Base-by-base conservation (phyloP, 2,888 invertebrate genomes). In the Dryomyza anilis region DNA sequence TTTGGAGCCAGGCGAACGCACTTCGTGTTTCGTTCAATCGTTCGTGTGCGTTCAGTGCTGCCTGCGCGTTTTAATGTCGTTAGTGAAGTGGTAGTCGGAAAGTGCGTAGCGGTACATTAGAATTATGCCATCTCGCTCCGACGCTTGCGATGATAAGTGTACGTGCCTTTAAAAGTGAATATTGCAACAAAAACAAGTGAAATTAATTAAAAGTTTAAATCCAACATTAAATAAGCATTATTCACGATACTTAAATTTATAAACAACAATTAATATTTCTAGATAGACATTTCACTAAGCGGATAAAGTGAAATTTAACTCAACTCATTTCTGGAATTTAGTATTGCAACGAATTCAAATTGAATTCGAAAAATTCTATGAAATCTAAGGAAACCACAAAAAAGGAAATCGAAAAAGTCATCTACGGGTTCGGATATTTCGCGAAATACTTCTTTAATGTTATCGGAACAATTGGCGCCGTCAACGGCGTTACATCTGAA, bases 401-500 rank as follows among this genome's bases (percentile, higher is more conserved):
- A n/a, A n/a, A n/a, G n/a, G n/a, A n/a, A n/a, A n/a, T n/a, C n/a
- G n/a, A n/a, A n/a, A n/a, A n/a, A n/a, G n/a, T n/a, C n/a, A n/a
- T n/a, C n/a, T n/a, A n/a, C n/a, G n/a, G n/a, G n/a, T n/a, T n/a
- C n/a, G n/a, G n/a, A n/a, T n/a, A n/a, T n/a, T n/a, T n/a, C n/a
- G n/a, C 39, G 3, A n/a, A n/a, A 39, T 23, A 7, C 4, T 19
- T n/a, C 48, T 76, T 82, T 80, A 77, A 82, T 82, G 82, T 76
- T 82, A 81, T 78, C 82, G 70, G 79, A 75, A 77, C 79, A 81
- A 76, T 76, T 78, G 70, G 73, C 79, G 76, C 78, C 78, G 78
- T 76, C 81, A 67, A 69, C 79, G 83, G 80, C 80, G 73, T 77
- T 77, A 68, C 61, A 67, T 39, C 57, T 55, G 19, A 50, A 30